phyloP scores from a whole-genome alignment of 2,797 vertebrate genomes.

The Glyptemys insculpta region DNA sequence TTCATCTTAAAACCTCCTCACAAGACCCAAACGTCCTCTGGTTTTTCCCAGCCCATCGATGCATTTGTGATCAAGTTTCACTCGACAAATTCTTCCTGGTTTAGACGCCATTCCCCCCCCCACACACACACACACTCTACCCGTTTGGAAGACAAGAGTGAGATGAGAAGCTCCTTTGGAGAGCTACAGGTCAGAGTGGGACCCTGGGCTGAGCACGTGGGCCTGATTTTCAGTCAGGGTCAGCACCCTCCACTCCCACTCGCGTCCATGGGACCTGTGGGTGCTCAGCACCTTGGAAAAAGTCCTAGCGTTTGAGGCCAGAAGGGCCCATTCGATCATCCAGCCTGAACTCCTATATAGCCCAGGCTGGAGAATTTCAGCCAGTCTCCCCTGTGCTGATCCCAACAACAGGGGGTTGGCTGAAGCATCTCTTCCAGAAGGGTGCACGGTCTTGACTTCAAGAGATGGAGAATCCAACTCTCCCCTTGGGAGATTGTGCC shows the following conservation, averaged over 20 bases:
- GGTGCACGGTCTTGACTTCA: slow-evolving; percentile 17
- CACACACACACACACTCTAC: no score
- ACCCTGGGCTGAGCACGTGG: not conserved
- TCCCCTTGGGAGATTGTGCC: not conserved
- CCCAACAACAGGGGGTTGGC: slow-evolving; percentile 25
- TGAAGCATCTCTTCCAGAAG: not conserved
- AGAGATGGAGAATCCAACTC: not conserved
- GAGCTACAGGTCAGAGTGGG: not conserved
- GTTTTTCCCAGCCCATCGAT: slow-evolving; percentile 57
- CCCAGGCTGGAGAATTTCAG: not conserved
- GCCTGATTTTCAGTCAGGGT: not conserved
- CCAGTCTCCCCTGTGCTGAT: not conserved
- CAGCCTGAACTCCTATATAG: not conserved
- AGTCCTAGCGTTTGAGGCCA: not conserved
- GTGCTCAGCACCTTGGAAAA: not conserved
- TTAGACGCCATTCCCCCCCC: not conserved
- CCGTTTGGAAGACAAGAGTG: rapidly evolving
- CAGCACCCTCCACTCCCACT: not conserved
- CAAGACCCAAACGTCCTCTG: slow-evolving; percentile 70
- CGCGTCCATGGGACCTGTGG: not conserved
- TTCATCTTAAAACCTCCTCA: slow-evolving; percentile 67
- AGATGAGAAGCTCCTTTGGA: not conserved
- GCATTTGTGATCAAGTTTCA: not conserved
- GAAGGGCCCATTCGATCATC: not conserved
- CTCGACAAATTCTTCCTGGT: not conserved